Evolutionary conservation across 2,113 vertebrate genomes (phyloP).

Genomic region (Psephotus haematonotus): DNA sequence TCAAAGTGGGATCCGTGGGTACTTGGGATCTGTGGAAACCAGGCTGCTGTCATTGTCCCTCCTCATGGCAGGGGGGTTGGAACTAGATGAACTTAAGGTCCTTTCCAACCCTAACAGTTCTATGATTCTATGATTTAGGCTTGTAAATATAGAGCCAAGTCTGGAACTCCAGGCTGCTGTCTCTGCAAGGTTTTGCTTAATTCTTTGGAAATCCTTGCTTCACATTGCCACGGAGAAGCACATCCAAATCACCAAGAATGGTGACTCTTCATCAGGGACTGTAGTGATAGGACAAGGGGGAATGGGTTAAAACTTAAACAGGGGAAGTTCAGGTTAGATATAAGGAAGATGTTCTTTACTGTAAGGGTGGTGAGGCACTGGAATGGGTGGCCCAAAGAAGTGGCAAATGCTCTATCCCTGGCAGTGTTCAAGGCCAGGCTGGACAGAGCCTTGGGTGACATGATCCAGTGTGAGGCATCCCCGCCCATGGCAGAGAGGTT

Average conservation of each 20-base stretch:
- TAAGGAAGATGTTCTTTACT: background rate
- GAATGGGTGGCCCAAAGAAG: background rate
- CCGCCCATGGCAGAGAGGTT: background rate
- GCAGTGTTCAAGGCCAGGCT: background rate
- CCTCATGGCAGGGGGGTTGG: background rate
- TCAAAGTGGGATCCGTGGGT: background rate
- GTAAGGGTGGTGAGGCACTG: background rate
- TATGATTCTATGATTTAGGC: background rate
- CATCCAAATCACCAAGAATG: rapidly evolving
- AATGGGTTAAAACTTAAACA: background rate
- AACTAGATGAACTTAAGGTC: background rate
- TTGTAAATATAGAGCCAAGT: background rate
- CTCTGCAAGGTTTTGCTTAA: background rate
- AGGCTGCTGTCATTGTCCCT: background rate
- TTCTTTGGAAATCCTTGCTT: background rate
- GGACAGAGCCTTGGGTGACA: background rate
- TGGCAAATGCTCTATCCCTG: background rate
- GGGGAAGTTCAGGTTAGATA: background rate
- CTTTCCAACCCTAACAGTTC: background rate
- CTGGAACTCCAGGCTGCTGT: background rate
- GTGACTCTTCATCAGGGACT: background rate
- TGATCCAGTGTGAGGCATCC: background rate
- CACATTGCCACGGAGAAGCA: background rate
- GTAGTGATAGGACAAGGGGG: background rate
- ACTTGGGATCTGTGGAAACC: background rate